Evolutionary conservation across 2,113 vertebrate species (phyloP), one percentile per base, ranked within the genome.

Genomic region (Crotalus viridis): DNA sequence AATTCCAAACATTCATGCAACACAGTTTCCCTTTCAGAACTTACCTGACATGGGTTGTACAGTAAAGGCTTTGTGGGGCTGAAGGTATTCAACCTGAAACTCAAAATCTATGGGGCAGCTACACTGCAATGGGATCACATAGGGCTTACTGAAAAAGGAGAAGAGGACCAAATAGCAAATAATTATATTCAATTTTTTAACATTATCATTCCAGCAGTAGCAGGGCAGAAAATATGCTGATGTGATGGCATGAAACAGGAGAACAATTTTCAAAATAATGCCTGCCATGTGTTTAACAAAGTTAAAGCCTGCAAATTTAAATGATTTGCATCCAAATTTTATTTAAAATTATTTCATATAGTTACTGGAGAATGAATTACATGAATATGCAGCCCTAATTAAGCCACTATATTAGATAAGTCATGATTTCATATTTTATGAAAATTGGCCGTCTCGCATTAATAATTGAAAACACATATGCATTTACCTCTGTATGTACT

Each of bases 51-150:
- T 96, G 3, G 99, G 99, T 8, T 96, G 96, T 90, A 99, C 93
- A 51, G 96, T 96, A 95, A 99, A 99, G 85, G 98, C 98, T 95
- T 97, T 96, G 55, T 99, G 98, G 89, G 97, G 94, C 94, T 98
- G 97, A 94, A 98, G 95, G 93, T 98, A 94, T n/a, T 97, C 94
- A 92, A 99, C 96, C 90, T 98, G 97, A 94, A 99, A 99, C 94
- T 99, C 98, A 93, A 99, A 99, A 97, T 99, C 99, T 89, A 99
- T 93, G 13, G 99, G 99, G 92, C 98, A 99, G 97, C 98, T 98
- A 98, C 99, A 99, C 91, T 98, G 98, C 96, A 99, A 95, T 7
- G 98, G 98, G 96, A 99, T 98, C 87, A 96, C 94, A n/a, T 97
- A 98, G 28, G 95, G 95, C 95, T 97, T 98, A 91, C 98, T 98